Conservation (phyloP, 1,140 invertebrate species). For the Drosophila nasuta region DNA sequence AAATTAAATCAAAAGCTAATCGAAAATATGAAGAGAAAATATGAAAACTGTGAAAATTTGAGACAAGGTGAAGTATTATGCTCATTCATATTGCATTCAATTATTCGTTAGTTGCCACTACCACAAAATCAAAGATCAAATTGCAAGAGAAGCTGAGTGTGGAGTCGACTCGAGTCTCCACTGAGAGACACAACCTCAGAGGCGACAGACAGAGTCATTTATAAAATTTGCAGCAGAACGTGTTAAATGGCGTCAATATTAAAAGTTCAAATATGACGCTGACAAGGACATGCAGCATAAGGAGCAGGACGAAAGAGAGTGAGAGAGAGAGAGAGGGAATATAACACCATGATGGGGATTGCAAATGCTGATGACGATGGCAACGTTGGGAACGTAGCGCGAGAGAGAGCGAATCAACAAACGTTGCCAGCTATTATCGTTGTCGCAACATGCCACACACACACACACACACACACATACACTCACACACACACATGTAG, state of each 20-base stretch:
- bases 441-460: too few species aligned
- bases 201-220: slow-evolving; percentile 69
- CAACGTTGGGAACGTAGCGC: slow-evolving; percentile 95
- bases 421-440: slow-evolving; percentile 95
- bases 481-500: slow-evolving; percentile 5
- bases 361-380: slow-evolving; percentile 80
- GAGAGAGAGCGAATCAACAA: slow-evolving; percentile 89
- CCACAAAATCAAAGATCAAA: slow-evolving; percentile 30
- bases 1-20: too few species aligned
- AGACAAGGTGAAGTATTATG: too few species aligned
- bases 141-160: background rate
- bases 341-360: background rate
- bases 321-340: background rate
- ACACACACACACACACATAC: slow-evolving; percentile 86
- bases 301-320: background rate
- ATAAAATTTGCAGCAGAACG: slow-evolving; percentile 92
- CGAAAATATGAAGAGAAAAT: too few species aligned
- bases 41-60: too few species aligned
- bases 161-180: background rate
- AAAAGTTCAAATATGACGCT: slow-evolving; percentile 86
- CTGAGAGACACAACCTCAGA: slow-evolving; percentile 18
- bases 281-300: slow-evolving; percentile 88
- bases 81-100: slow-evolving; percentile 47
- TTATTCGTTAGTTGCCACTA: slow-evolving; percentile 33
- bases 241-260: slow-evolving; percentile 92